phyloP scores from a whole-genome alignment of 2,113 vertebrate genomes.

The Elephas maximus region DNA sequence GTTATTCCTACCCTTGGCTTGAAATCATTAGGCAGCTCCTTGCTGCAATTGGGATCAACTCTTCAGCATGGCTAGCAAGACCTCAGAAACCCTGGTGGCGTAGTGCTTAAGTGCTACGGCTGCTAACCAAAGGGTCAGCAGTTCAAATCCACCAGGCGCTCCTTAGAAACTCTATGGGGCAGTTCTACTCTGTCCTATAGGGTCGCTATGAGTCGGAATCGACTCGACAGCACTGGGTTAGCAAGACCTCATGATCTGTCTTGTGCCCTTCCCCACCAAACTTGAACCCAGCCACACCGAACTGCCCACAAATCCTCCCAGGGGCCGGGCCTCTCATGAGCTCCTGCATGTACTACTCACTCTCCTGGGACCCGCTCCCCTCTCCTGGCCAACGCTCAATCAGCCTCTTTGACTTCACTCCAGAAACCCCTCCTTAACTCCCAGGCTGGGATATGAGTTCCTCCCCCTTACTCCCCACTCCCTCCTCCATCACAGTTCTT shows the following conservation, averaged over 20 bases:
- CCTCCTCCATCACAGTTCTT: background rate
- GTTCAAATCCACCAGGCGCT: too few relatives aligned
- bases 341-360: background rate
- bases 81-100: background rate
- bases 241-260: background rate
- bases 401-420: background rate
- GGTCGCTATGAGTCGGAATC: too few relatives aligned
- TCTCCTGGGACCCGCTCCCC: background rate
- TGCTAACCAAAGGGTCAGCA: too few relatives aligned
- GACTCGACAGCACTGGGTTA: background rate
- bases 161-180: too few relatives aligned
- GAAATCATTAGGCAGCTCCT: background rate
- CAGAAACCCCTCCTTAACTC: background rate
- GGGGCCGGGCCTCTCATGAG: accelerated
- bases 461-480: background rate
- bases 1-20: background rate
- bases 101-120: too few relatives aligned
- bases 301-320: background rate
- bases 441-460: background rate
- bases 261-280: background rate
- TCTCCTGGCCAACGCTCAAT: background rate
- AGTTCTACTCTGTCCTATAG: too few relatives aligned
- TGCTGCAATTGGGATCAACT: background rate
- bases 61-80: background rate
- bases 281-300: background rate